phyloP scores from a whole-genome alignment of 2,113 vertebrate genomes.

The Silurus glanis region DNA sequence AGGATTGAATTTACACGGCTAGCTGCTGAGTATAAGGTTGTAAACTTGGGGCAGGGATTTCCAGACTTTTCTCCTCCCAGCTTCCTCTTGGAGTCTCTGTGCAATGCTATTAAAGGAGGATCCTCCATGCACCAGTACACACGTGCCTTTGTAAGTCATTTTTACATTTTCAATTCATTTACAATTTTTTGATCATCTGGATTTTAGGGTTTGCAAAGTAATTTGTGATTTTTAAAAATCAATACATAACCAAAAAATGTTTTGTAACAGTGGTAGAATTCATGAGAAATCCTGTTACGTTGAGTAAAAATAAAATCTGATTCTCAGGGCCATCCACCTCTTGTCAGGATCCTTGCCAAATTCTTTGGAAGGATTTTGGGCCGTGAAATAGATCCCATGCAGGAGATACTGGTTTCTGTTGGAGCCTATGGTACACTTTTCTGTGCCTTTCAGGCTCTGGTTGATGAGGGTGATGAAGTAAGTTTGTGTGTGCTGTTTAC shows the following conservation, averaged over 20 bases:
- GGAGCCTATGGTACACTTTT: constrained; percentile 91
- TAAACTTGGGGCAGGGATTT: constrained; percentile 94
- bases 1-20: constrained; percentile 87
- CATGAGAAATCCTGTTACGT: neutral
- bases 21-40: constrained; percentile 74
- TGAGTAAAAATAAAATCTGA: neutral
- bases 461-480: constrained; percentile 92
- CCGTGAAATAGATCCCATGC: constrained; percentile 79
- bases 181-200: neutral
- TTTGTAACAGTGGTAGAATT: neutral
- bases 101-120: constrained; percentile 69
- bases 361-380: constrained; percentile 82
- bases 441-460: constrained; percentile 86
- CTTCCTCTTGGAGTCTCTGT: constrained; percentile 81
- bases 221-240: neutral
- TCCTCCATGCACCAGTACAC: constrained; percentile 90
- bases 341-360: constrained; percentile 83
- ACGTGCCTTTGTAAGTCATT: constrained; percentile 80
- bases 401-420: constrained; percentile 87
- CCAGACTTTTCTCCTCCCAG: constrained; percentile 86
- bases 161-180: neutral
- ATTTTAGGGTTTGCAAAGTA: neutral
- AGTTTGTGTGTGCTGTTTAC: neutral
- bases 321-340: constrained; percentile 82
- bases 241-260: neutral